Evolutionary conservation across 2,888 invertebrate species (phyloP).

Genomic region (Lordiphosa fenestrarum): DNA sequence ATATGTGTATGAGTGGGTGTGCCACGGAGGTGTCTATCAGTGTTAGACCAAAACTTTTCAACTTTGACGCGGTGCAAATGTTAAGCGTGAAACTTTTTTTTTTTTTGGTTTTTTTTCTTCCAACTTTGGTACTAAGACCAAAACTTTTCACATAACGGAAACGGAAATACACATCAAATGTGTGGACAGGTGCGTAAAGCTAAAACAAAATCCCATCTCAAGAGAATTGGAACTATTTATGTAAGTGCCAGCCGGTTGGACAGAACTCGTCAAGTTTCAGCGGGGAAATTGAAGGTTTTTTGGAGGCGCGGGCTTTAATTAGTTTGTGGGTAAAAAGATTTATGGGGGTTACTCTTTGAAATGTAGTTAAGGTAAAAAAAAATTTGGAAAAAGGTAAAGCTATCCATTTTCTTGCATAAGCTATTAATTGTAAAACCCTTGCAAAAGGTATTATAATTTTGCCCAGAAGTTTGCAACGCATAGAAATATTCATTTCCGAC

Average conservation of each 20-base stretch:
- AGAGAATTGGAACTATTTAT: conserved; percentile 55
- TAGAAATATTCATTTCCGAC: no score
- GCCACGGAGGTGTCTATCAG: conserved; percentile 41
- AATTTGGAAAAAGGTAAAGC: no score
- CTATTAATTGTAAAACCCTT: no score
- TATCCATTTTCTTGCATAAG: no score
- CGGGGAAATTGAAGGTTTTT: conserved; percentile 2
- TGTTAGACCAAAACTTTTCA: conserved; percentile 61
- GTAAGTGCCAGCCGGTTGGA: conserved; percentile 54
- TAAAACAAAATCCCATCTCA: conserved; percentile 24
- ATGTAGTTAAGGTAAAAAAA: background rate
- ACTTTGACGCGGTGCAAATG: conserved; percentile 63
- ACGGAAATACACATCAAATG: conserved; percentile 72
- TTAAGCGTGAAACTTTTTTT: conserved; percentile 63
- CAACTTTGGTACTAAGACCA: conserved; percentile 31
- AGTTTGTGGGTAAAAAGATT: conserved; percentile 3
- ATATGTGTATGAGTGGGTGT: conserved; percentile 16
- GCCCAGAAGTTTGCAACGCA: no score
- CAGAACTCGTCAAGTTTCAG: conserved; percentile 48
- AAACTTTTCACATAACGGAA: conserved; percentile 74
- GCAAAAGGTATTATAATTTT: no score
- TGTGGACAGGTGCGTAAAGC: conserved; percentile 59
- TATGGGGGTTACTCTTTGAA: background rate
- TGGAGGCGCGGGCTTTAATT: conserved; percentile 47
- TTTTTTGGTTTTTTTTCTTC: conserved; percentile 11